Evolutionary conservation across 23 tunicate genomes (phyloP), one percentile per base, ranked within the genome.

Genomic region (Trididemnum nubilum): DNA sequence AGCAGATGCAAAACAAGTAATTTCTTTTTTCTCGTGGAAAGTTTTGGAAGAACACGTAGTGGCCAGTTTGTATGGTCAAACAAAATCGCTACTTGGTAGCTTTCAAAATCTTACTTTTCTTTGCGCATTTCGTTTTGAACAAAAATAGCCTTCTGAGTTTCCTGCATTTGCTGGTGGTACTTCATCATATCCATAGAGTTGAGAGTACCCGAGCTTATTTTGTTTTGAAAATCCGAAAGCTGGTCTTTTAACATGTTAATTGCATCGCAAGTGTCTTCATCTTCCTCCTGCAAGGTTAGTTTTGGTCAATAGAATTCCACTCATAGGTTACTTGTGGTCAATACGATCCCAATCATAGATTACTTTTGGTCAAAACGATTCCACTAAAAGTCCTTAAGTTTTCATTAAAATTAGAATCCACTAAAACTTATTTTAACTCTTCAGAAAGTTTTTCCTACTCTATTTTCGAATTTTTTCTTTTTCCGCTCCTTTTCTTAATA

Each of bases 111-210:
- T 24, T 61, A 61, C 67, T 26, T 61, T 61, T 61, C 67, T 21
- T 22, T 24, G 30, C 84, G 50, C 66, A 65, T 84, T 51, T 90
- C 95, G 40, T 72, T 79, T 34, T 81, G 71, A 40, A 81, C 44
- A 64, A 90, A 90, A 32, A 90, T 78, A 18, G 81, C 81, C 25
- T 79, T 84, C 81, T 90, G 95, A 33, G 84, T 90, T 63, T 90
- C 95, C 7, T 74, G 35, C 76, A 85, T 63, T 66, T 90, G 85
- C 72, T 79, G 87, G 57, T 85, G 81, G 33, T 77, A 70, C 33
- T 21, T 36, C 9, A 49, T 39, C 57, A 65, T 61, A 12, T 83
- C 87, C 12, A 31, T 34, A 4, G 89, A 33, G 64, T 36, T 52
- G 25, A 34, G 35, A 35, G 32, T 51, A 38, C 30, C 58, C 26